Evolutionary conservation across 2,797 vertebrate genomes (phyloP).

Genomic region (Phoebastria nigripes): DNA sequence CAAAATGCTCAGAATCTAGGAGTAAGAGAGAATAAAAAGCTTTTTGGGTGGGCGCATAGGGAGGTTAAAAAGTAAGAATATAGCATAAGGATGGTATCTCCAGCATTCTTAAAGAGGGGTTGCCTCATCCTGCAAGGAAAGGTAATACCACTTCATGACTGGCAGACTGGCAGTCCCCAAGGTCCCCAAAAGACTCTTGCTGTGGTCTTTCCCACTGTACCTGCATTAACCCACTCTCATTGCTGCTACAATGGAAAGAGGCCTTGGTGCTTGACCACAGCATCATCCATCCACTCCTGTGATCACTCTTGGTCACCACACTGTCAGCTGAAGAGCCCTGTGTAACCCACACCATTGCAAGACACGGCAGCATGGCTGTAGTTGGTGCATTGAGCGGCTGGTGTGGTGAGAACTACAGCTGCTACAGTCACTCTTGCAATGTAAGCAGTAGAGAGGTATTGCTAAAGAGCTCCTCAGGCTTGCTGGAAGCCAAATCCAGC

Average conservation of each 20-base stretch:
- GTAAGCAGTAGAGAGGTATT: background rate
- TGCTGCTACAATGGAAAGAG: background rate
- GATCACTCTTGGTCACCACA: fast-evolving
- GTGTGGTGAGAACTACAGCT: background rate
- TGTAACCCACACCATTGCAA: background rate
- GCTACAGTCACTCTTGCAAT: background rate
- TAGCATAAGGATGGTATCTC: background rate
- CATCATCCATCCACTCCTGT: fast-evolving
- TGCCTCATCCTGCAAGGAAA: background rate
- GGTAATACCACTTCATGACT: background rate
- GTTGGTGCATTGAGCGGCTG: fast-evolving
- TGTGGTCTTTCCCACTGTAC: background rate
- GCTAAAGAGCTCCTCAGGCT: background rate
- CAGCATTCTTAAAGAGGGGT: background rate
- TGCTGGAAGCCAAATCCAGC: background rate
- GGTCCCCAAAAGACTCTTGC: background rate
- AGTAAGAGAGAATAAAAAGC: background rate
- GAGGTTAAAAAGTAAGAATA: background rate
- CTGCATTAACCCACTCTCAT: background rate
- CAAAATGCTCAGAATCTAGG: background rate
- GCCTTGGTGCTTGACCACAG: background rate
- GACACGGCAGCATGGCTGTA: background rate
- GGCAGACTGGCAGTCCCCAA: background rate
- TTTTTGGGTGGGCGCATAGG: fast-evolving
- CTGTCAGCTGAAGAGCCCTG: background rate